Evolutionary conservation across 2,888 invertebrate genomes (phyloP), one percentile per base, ranked within the genome.

Genomic region (Dasypolia templi): DNA sequence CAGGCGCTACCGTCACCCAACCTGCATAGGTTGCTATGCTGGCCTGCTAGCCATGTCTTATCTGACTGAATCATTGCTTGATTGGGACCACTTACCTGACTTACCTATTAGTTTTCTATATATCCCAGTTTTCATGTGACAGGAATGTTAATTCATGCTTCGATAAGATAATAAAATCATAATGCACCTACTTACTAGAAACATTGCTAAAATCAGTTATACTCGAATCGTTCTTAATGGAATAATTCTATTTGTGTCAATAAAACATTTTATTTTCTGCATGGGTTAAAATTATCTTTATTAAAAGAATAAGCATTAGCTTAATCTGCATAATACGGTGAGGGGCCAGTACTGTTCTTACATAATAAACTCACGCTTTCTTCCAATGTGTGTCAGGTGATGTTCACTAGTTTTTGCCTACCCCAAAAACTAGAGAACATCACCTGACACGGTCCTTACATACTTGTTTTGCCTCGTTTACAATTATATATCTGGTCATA

Each of bases 131-230:
- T 3, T 55, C 29, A 17, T 42, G 26, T 42, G 42, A 58, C 26
- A 35, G 7, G 62, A 68, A 62, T 53, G 29, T 65, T 53, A 65
- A 53, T 70, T 63, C n/a, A 61, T 26, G 19, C 17, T 61, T 42
- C 26, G 61, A 61, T 61, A 61, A 19, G 39, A 42, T 61, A 42
- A 42, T 42, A 17, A 17, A 59, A n/a, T 59, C n/a, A 39, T 59
- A 9, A 17, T 61, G n/a, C 17, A 61, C n/a, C 6, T 32, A 56
- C 56, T 32, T 32, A 56, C 56, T 32, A 58, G 35, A 35, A 35
- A n/a, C n/a, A 35, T 59, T 17, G 17, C 35, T 9, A 17, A 35
- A 39, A 59, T 7, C n/a, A 58, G 32, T 14, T 58, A n/a, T 3
- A 49, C 11, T 49, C 49, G 9, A 49, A n/a, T 12, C 51, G n/a